A percentile compares a stretch with the other conserved stretches of the same genome.
phyloP scores from a whole-genome alignment of 2,888 invertebrate species.

The Drosophila neonasuta region DNA sequence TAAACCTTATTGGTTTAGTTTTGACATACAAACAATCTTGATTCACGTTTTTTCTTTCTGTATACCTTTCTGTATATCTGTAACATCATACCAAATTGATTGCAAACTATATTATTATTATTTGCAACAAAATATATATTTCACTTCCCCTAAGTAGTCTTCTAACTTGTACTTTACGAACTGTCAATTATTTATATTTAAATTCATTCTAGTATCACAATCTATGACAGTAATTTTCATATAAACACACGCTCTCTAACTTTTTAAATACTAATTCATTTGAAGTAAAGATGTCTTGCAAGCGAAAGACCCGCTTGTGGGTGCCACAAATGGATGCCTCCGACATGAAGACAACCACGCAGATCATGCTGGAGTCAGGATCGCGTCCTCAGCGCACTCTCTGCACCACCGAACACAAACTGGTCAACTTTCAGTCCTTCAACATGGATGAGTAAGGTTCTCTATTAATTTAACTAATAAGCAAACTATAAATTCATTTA shows the following conservation, averaged over 20 bases:
- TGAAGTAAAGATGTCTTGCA: slow-evolving; percentile 39
- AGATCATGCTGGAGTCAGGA: slow-evolving; percentile 64
- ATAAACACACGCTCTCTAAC: slow-evolving; percentile 1
- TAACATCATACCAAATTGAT: no score
- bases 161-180: not conserved
- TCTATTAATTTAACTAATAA: not conserved
- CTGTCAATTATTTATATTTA: not conserved
- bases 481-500: not conserved
- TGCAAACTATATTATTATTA: no score
- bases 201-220: not conserved
- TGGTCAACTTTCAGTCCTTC: slow-evolving; percentile 67
- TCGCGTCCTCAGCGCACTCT: slow-evolving; percentile 35
- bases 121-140: not conserved
- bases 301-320: slow-evolving; percentile 57
- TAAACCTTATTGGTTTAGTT: no score
- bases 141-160: not conserved
- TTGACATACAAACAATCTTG: no score
- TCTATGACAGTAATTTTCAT: not conserved
- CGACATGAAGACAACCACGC: slow-evolving; percentile 60
- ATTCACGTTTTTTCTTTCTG: no score
- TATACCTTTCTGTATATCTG: no score
- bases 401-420: slow-evolving; percentile 48
- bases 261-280: not conserved
- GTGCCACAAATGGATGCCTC: slow-evolving; percentile 25
- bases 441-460: slow-evolving; percentile 64